Percentiles rank a stretch among this genome's conserved stretches.
Evolutionary conservation across 92 coral and sea anemone genomes (phyloP).

Genomic region (Phenganax subtilis): DNA sequence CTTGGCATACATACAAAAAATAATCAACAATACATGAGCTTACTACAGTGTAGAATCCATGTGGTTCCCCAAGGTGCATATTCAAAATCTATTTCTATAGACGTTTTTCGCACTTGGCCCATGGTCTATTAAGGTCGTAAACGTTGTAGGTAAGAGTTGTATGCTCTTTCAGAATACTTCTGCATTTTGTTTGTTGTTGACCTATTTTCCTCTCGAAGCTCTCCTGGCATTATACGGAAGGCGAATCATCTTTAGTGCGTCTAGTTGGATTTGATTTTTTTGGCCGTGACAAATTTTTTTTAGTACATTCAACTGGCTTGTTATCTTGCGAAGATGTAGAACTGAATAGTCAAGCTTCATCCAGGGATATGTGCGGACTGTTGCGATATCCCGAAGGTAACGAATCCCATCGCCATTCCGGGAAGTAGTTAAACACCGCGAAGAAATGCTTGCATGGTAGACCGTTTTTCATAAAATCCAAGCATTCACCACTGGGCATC

Average conservation of each 20-base stretch:
- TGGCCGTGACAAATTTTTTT: too few relatives aligned
- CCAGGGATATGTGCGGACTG: conserved; percentile 38
- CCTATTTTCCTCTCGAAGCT: conserved; percentile 26
- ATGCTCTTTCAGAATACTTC: conserved; percentile 46
- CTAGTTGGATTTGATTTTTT: too few relatives aligned
- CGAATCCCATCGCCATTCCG: conserved; percentile 50
- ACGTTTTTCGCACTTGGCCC: too few relatives aligned
- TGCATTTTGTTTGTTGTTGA: conserved; percentile 37
- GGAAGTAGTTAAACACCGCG: conserved; percentile 35
- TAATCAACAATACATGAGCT: too few relatives aligned
- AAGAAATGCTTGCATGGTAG: conserved; percentile 42
- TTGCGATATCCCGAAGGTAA: conserved; percentile 41
- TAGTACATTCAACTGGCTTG: neutral
- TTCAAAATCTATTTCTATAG: too few relatives aligned
- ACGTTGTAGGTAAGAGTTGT: conserved; percentile 36
- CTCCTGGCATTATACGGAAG: neutral
- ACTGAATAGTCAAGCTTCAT: neutral
- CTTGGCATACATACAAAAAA: neutral
- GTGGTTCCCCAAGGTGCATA: too few relatives aligned
- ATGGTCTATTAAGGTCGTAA: neutral
- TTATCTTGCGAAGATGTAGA: neutral
- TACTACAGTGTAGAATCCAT: too few relatives aligned
- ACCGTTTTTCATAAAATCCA: neutral
- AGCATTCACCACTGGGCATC: conserved; percentile 2
- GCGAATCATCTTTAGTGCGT: too few relatives aligned